Percentiles rank a stretch among this genome's conserved stretches.
These are phyloP conservation scores for Doryteuthis pealeii DNA, from an alignment of 1,140 invertebrate species.

Conservation along the genomic window DNA sequence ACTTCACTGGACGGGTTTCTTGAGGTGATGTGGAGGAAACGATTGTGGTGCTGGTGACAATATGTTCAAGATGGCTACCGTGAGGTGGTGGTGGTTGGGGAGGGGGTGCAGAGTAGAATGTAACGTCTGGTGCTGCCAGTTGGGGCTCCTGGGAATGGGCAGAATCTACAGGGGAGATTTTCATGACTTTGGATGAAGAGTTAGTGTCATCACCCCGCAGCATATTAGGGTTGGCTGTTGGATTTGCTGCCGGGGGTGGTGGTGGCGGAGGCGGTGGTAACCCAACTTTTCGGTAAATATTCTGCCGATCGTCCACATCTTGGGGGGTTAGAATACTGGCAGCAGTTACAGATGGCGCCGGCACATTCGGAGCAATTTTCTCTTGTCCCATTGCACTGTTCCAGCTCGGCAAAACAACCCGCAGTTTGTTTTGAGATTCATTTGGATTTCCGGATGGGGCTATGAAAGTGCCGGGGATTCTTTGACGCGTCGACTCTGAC, in stretches of 20 bases:
- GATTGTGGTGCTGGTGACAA: slow-evolving; percentile 19
- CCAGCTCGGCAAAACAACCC: not conserved
- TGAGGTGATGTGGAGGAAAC: slow-evolving; percentile 9
- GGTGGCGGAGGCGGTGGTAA: slow-evolving; percentile 1
- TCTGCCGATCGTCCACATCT: not conserved
- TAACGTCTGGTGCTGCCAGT: slow-evolving; percentile 3
- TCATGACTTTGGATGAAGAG: slow-evolving; percentile 10
- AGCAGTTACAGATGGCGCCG: not conserved
- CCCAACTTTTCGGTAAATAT: not conserved
- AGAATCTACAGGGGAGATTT: slow-evolving; percentile 13
- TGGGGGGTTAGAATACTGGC: not conserved
- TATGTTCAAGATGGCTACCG: slow-evolving; percentile 18
- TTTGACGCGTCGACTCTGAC: not conserved
- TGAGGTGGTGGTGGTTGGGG: slow-evolving; percentile 27
- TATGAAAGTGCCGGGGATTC: not conserved
- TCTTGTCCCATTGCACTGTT: not conserved
- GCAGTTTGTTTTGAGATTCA: not conserved
- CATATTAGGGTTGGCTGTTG: slow-evolving; percentile 13
- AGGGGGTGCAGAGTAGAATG: slow-evolving; percentile 20
- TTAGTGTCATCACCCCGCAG: not conserved
- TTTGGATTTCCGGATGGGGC: not conserved
- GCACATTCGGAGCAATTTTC: not conserved
- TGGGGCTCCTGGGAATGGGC: slow-evolving; percentile 2
- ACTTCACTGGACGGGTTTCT: not conserved
- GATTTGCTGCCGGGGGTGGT: no score